phyloP scores from a whole-genome alignment of 1,140 invertebrate genomes.

The Scaptomyza montana region DNA sequence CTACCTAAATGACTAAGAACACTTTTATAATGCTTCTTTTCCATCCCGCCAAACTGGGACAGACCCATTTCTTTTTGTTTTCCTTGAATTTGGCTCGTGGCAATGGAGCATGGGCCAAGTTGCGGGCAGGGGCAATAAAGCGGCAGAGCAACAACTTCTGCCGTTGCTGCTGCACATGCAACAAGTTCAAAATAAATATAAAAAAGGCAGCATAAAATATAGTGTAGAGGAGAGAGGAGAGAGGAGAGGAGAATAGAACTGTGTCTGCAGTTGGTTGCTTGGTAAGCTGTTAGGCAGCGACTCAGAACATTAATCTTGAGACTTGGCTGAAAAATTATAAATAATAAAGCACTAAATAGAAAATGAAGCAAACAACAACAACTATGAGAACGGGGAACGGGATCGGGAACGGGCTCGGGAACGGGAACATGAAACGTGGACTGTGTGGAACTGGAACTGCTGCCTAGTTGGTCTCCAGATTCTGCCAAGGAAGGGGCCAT shows the following conservation, averaged over 20 bases:
- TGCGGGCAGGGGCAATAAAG: background rate
- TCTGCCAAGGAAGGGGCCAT: background rate
- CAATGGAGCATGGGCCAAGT: conserved; percentile 11
- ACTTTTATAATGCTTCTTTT: too few relatives aligned
- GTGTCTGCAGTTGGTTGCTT: background rate
- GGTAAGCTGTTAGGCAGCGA: conserved; percentile 42
- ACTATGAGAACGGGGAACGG: background rate
- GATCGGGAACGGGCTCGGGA: conserved; percentile 6
- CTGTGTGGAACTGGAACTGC: conserved; percentile 19
- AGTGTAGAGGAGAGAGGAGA: background rate
- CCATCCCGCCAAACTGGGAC: conserved; percentile 20
- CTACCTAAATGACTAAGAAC: too few relatives aligned
- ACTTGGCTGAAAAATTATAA: conserved; percentile 73
- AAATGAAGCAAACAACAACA: conserved; percentile 56
- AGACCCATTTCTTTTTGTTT: conserved; percentile 7
- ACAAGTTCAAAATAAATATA: background rate
- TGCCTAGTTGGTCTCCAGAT: background rate
- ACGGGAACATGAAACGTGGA: background rate
- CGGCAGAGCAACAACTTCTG: background rate
- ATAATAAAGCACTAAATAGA: conserved; percentile 81
- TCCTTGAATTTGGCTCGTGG: conserved; percentile 23
- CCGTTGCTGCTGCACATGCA: background rate
- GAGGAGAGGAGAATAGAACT: conserved; percentile 6
- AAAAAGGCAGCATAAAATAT: background rate
- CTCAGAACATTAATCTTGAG: conserved; percentile 78